Conservation (phyloP, 2,113 vertebrate species). For the Phrynosoma platyrhinos region DNA sequence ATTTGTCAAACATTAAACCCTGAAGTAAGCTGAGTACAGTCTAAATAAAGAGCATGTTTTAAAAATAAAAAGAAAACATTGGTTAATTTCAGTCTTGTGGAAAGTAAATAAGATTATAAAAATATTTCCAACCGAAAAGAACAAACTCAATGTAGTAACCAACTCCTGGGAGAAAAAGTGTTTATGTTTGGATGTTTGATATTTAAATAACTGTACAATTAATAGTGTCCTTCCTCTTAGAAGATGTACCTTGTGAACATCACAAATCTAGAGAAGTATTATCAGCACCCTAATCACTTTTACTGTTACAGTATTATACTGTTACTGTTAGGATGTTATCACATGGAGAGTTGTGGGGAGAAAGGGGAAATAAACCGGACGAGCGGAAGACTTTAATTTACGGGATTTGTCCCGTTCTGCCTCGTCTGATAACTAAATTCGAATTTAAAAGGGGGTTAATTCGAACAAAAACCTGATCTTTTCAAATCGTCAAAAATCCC, state of each 20-base stretch:
- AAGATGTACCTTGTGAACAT: not conserved
- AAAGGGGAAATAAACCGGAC: too few relatives aligned
- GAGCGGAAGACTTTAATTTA: too few relatives aligned
- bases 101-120: not conserved
- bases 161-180: not conserved
- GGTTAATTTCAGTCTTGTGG: not conserved
- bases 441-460: too few relatives aligned
- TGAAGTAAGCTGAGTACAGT: not conserved
- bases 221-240: not conserved
- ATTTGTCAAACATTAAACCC: slow-evolving; percentile 26
- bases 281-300: too few relatives aligned
- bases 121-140: slow-evolving; percentile 16
- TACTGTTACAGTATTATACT: too few relatives aligned
- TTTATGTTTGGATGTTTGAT: slow-evolving; percentile 4
- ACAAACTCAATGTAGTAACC: not conserved
- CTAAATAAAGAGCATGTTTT: slow-evolving; percentile 9
- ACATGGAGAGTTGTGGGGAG: too few relatives aligned
- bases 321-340: too few relatives aligned
- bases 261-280: not conserved
- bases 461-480: too few relatives aligned
- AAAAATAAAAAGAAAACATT: slow-evolving; percentile 18
- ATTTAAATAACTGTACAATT: not conserved
- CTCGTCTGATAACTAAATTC: too few relatives aligned
- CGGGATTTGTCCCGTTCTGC: too few relatives aligned
- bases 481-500: too few relatives aligned